Base-by-base conservation (phyloP, 1,140 invertebrate genomes). In the Teleopsis dalmanni region DNA sequence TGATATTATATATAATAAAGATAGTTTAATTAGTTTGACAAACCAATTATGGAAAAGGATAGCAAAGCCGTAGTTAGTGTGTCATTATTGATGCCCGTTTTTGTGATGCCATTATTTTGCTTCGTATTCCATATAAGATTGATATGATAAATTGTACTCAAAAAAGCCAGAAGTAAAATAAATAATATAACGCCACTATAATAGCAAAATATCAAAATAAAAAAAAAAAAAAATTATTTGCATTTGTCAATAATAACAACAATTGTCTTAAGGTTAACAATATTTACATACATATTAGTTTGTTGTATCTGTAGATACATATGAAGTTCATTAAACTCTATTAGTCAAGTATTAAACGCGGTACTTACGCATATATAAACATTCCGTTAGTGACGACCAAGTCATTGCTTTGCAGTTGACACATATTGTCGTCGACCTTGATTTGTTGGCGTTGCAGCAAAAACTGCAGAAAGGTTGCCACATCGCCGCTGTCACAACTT, bases 311-410 rank as follows among this genome's bases (percentile, higher is more conserved):
- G n/a, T n/a, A n/a, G n/a, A n/a, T n/a, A n/a, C n/a, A n/a, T n/a
- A n/a, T n/a, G n/a, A n/a, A n/a, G n/a, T n/a, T n/a, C n/a, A n/a
- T n/a, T n/a, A n/a, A n/a, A n/a, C n/a, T n/a, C n/a, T n/a, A n/a
- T n/a, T 26, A 33, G 36, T 18, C 11, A 36, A n/a, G 19, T 27
- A 7, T 3, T n/a, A 35, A 26, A 26, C 14, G 25, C 5, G 7
- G 1, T 40, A 58, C 57, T 78, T 72, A 82, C 79, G 76, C 64
- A 58, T 78, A 82, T 51, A 64, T 63, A 26, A 82, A 76, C 57
- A 56, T 58, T 25, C 41, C 54, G 3, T 49, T 50, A 23, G 18
- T 47, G 11, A 53, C 38, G 22, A 42, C 29, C 21, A 52, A 22
- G 19, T 36, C 35, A 16, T 27, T 38, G 21, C 52, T 62, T 3